Base-by-base conservation (phyloP, 1,140 invertebrate genomes). In the Trichoplusia ni region DNA sequence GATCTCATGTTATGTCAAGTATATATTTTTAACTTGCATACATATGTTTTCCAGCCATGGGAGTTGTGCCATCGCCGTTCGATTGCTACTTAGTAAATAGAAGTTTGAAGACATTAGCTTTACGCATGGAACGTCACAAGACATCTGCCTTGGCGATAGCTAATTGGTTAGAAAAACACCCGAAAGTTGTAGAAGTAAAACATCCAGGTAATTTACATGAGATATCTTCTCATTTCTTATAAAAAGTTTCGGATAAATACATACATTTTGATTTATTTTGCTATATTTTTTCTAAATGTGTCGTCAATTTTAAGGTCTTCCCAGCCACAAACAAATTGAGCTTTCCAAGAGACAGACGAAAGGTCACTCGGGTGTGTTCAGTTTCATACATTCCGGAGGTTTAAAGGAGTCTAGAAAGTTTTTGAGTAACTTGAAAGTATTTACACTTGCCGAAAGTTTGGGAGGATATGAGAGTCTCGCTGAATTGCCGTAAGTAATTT, bases 401-500 rank as follows among this genome's bases (percentile, higher is more conserved):
- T 69, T 95, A n/a, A 89, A 94, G 49, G 93, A 98, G 77, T 94
- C 97, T 0, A 89, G 89, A 42, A 95, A 92, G 51, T 98, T 99
- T 78, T 89, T 98, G 8, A 93, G 93, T 73, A 87, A 93, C 4
- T 84, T 98, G 0, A 95, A 97, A 91, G 51, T 98, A 4, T 97
- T 99, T 80, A 95, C 93, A 1, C 86, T 99, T n/a, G 98, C 98
- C 7, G 98, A 99, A 89, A 99, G 97, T 90, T 92, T 99, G 25
- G 99, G 99, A 46, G 98, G 98, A 49, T 98, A 96, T 82, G 98
- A 99, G 86, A 98, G 97, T 86, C 93, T 99, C 29, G 95, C 94
- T 1, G 95, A 96, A 90, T 86, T 96, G 65, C 96, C 96, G 95
- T 96, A 91, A 94, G 95, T 95, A n/a, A n/a, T n/a, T n/a, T 16